These are phyloP conservation scores for Caenorhabditis doughertyi DNA, from an alignment of 2,888 invertebrate species.

Conservation along the genomic window DNA sequence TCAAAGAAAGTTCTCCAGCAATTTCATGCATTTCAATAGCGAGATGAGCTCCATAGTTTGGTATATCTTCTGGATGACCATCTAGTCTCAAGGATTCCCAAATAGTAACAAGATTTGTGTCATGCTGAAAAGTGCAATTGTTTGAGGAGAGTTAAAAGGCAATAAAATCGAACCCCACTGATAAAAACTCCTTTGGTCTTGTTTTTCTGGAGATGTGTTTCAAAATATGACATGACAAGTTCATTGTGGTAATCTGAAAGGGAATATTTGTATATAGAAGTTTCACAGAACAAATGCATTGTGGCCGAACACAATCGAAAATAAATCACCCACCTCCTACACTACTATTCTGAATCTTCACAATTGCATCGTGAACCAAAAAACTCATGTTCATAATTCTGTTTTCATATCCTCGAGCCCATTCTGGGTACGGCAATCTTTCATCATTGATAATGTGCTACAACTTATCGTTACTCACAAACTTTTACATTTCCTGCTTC, in stretches of 20 bases:
- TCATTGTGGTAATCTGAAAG: slow-evolving; percentile 67
- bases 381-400: slow-evolving; percentile 46
- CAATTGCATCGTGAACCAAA: slow-evolving; percentile 55
- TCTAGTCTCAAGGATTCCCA: slow-evolving; percentile 59
- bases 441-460: slow-evolving; percentile 63
- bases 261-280: background rate
- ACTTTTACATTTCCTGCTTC: background rate
- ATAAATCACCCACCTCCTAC: no score
- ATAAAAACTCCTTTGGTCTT: slow-evolving; percentile 64
- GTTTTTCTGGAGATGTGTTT: slow-evolving; percentile 57
- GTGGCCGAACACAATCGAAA: no score
- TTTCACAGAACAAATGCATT: background rate
- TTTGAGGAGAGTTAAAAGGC: background rate
- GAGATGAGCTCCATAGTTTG: slow-evolving; percentile 65
- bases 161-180: slow-evolving; percentile 56
- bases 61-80: slow-evolving; percentile 47
- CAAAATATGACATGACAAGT: slow-evolving; percentile 64
- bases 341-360: slow-evolving; percentile 56
- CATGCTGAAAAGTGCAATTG: slow-evolving; percentile 71
- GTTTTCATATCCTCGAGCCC: slow-evolving; percentile 68
- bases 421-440: slow-evolving; percentile 69
- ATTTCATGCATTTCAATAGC: slow-evolving; percentile 67
- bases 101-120: slow-evolving; percentile 65
- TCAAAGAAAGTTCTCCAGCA: slow-evolving; percentile 37
- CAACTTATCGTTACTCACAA: background rate